Percentiles rank a stretch among this genome's conserved stretches.
These are phyloP conservation scores for Oxygymnocypris stewartii DNA, from an alignment of 2,113 vertebrate species.

Conservation along the genomic window DNA sequence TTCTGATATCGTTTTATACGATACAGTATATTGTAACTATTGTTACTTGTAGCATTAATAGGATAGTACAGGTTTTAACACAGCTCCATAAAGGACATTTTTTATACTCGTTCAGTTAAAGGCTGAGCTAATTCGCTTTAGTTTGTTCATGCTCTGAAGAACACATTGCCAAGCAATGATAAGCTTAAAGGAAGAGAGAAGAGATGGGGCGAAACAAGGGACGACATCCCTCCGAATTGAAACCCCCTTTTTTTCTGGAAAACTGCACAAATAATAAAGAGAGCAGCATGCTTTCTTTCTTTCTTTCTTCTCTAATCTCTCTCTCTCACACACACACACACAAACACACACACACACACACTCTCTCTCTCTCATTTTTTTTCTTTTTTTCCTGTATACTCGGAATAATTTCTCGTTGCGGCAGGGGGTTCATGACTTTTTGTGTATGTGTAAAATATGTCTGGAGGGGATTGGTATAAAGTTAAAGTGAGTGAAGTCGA, in stretches of 20 bases:
- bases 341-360: not conserved
- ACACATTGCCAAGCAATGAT: slow-evolving; percentile 93
- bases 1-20: no score
- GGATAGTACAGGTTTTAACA: slow-evolving; percentile 75
- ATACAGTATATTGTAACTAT: slow-evolving; percentile 59
- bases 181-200: slow-evolving; percentile 83
- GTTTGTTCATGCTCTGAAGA: slow-evolving; percentile 94
- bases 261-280: slow-evolving; percentile 95
- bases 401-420: slow-evolving; percentile 89
- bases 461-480: slow-evolving; percentile 99
- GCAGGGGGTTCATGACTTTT: slow-evolving; percentile 82
- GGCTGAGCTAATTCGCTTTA: slow-evolving; percentile 99
- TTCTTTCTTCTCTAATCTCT: slow-evolving; percentile 37
- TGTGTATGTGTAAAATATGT: slow-evolving; percentile 91
- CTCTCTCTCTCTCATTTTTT: not conserved
- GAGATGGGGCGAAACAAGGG: slow-evolving; percentile 77
- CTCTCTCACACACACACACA: not conserved
- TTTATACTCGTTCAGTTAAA: slow-evolving; percentile 94
- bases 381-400: slow-evolving; percentile 79
- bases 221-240: slow-evolving; percentile 89
- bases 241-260: slow-evolving; percentile 86
- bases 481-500: slow-evolving; percentile 99
- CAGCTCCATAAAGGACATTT: slow-evolving; percentile 87
- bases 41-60: slow-evolving; percentile 60
- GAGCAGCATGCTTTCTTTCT: slow-evolving; percentile 79